Evolutionary conservation across 2,888 invertebrate genomes (phyloP).

Genomic region (Eupithecia insigniata): DNA sequence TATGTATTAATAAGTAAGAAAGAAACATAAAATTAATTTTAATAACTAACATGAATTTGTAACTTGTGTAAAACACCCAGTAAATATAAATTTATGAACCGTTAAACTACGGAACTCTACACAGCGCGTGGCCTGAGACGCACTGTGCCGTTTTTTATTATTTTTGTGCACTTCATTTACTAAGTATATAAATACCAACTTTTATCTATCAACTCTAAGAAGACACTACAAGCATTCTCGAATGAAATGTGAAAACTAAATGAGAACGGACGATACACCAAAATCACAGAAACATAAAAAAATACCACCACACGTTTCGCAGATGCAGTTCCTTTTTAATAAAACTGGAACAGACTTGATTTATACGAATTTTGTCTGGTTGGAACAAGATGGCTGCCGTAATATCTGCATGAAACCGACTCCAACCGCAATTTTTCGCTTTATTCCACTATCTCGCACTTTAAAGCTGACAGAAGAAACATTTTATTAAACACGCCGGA

Average conservation of each 20-base stretch:
- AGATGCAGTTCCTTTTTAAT: constrained; percentile 63
- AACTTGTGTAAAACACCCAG: no score
- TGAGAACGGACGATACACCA: constrained; percentile 15
- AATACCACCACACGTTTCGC: constrained; percentile 44
- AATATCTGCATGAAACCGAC: constrained; percentile 68
- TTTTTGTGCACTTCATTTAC: background rate
- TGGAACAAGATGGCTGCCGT: constrained; percentile 69
- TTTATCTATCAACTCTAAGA: background rate
- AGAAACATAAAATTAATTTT: no score
- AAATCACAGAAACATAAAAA: constrained; percentile 33
- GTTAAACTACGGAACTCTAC: background rate
- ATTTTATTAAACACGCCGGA: constrained; percentile 56
- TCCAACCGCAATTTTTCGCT: constrained; percentile 66
- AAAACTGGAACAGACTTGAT: constrained; percentile 68
- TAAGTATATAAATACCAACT: background rate
- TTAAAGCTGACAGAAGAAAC: constrained; percentile 55
- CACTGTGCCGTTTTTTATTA: background rate
- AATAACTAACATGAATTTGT: no score
- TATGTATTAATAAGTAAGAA: no score
- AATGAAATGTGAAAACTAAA: constrained; percentile 8
- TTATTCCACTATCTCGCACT: constrained; percentile 60
- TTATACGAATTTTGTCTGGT: constrained; percentile 72
- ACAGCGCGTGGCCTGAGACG: background rate
- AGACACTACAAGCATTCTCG: background rate
- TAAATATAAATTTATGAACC: background rate